Conservation (phyloP, 2,888 invertebrate species). For the Lasioglossum malachurum region DNA sequence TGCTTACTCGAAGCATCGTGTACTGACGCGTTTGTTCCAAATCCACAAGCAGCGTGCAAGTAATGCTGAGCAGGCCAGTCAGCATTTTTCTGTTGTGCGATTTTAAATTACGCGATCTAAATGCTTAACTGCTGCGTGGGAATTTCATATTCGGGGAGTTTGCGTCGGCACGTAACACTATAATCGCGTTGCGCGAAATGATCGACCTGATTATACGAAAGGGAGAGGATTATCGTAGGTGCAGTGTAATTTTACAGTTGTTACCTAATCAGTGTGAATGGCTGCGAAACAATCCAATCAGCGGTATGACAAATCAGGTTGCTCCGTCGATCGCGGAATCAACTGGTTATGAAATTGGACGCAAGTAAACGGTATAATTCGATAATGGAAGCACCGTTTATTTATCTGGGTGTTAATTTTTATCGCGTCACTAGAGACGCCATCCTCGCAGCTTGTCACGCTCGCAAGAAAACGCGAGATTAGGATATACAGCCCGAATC, state of each 20-base stretch:
- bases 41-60: background rate
- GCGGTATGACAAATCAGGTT: constrained; percentile 39
- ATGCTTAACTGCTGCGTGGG: background rate
- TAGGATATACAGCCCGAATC: constrained; percentile 52
- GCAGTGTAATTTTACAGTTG: background rate
- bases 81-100: background rate
- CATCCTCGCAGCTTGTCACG: background rate
- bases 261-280: constrained; percentile 24
- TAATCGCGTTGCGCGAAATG: background rate
- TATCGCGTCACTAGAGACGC: constrained; percentile 24
- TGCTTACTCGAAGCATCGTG: background rate
- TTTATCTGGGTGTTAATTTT: constrained; percentile 39
- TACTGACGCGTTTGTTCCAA: background rate
- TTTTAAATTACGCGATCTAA: constrained; percentile 4
- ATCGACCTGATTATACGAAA: background rate
- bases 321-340: constrained; percentile 41
- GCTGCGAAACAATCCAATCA: constrained; percentile 32
- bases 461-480: constrained; percentile 39
- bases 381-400: constrained; percentile 24
- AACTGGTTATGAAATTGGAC: constrained; percentile 44
- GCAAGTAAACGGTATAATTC: constrained; percentile 39
- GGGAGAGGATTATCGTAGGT: background rate
- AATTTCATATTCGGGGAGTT: background rate
- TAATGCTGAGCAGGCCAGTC: background rate
- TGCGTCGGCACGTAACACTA: background rate